These are phyloP conservation scores for Exephanes ischioxanthus DNA, from an alignment of 2,888 invertebrate genomes.

Conservation along the genomic window DNA sequence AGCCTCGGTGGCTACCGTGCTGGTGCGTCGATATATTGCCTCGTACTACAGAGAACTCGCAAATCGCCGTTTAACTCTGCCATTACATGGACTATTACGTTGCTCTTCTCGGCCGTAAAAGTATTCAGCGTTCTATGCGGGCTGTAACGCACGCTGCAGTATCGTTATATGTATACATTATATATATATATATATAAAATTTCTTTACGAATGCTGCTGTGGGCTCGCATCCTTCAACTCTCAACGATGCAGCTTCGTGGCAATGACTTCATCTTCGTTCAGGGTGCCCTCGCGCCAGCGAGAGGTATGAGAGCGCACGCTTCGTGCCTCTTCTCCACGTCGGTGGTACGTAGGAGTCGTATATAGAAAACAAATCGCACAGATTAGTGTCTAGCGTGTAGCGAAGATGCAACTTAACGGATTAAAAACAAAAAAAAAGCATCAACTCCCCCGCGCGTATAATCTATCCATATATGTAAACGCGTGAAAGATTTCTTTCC, in stretches of 20 bases:
- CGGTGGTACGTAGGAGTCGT: background rate
- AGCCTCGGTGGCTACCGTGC: slow-evolving; percentile 13
- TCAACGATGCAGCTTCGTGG: slow-evolving; percentile 41
- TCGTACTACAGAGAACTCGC: slow-evolving; percentile 8
- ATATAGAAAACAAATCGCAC: slow-evolving; percentile 22
- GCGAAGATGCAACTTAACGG: slow-evolving; percentile 9
- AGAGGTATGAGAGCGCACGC: slow-evolving; percentile 10
- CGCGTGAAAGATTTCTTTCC: slow-evolving; percentile 5
- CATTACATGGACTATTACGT: slow-evolving; percentile 24
- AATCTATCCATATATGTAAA: background rate
- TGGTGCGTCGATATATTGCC: background rate
- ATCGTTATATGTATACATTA: background rate
- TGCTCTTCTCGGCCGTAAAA: slow-evolving; percentile 6
- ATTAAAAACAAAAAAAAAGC: background rate
- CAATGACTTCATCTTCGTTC: slow-evolving; percentile 51
- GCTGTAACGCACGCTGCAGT: slow-evolving; percentile 7
- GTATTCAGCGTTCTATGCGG: slow-evolving; percentile 7
- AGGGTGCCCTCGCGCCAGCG: slow-evolving; percentile 14
- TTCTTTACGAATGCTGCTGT: background rate
- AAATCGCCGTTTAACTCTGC: slow-evolving; percentile 24
- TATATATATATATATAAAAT: background rate
- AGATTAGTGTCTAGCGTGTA: slow-evolving; percentile 11
- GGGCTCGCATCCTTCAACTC: slow-evolving; percentile 24
- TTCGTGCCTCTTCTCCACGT: background rate
- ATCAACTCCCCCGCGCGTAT: slow-evolving; percentile 1